Percentiles rank a stretch among this genome's conserved stretches.
Evolutionary conservation across 2,113 vertebrate genomes (phyloP).

Genomic region (Perognathus longimembris): DNA sequence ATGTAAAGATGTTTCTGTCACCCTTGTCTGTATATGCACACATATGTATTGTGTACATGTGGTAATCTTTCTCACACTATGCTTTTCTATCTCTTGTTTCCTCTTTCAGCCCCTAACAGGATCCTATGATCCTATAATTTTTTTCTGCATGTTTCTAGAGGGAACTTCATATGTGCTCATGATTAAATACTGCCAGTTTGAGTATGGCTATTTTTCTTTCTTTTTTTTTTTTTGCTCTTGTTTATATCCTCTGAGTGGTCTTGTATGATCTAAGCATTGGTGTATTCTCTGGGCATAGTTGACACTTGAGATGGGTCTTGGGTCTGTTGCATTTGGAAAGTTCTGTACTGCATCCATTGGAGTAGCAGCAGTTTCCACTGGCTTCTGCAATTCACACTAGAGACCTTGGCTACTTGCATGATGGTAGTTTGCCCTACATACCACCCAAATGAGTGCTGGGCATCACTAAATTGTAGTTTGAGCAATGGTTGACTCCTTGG

Average conservation of each 20-base stretch:
- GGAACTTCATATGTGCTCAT: constrained; percentile 32
- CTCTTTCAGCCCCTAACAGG: not conserved
- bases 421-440: not conserved
- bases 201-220: not conserved
- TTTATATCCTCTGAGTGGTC: not conserved
- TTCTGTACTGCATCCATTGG: not conserved
- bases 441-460: not conserved
- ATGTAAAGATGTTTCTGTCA: not conserved
- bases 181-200: constrained; percentile 50
- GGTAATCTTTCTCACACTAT: no score
- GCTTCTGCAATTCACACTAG: constrained; percentile 14
- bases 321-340: constrained; percentile 20
- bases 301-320: not conserved
- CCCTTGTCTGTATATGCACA: no score
- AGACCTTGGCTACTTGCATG: not conserved
- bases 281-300: constrained; percentile 18
- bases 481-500: not conserved
- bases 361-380: constrained; percentile 36
- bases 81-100: not conserved
- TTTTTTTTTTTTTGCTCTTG: constrained; percentile 27
- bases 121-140: not conserved
- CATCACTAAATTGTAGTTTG: not conserved
- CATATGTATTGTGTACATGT: no score
- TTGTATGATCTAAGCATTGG: constrained; percentile 10
- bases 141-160: not conserved